These are phyloP conservation scores for Mormyrops attenuatus DNA, from an alignment of 2,797 vertebrate genomes.

Conservation along the genomic window DNA sequence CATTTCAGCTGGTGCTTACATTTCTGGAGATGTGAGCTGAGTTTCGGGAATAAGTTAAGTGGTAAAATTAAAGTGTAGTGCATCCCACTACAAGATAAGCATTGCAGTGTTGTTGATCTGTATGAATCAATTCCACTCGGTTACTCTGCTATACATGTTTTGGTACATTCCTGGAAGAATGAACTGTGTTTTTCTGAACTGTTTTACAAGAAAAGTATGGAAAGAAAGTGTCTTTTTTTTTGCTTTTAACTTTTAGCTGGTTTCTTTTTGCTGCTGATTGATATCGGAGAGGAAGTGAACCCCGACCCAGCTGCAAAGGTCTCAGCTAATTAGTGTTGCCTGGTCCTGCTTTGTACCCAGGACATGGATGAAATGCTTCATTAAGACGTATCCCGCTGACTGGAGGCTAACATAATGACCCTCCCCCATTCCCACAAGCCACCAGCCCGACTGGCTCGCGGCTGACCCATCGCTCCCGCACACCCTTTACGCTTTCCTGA, in stretches of 20 bases:
- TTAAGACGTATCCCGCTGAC: constrained; percentile 46
- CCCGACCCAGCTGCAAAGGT: constrained; percentile 35
- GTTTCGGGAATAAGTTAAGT: neutral
- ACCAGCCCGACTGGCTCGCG: neutral
- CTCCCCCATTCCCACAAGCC: constrained; percentile 18
- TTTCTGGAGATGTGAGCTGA: neutral
- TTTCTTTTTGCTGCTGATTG: constrained; percentile 24
- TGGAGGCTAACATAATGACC: constrained; percentile 45
- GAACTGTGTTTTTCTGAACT: neutral
- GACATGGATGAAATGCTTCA: constrained; percentile 45
- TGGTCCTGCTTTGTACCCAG: constrained; percentile 28
- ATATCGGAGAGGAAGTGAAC: constrained; percentile 44
- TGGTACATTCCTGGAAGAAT: neutral
- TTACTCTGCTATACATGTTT: neutral
- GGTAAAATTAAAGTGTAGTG: neutral
- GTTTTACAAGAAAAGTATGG: neutral
- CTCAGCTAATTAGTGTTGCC: constrained; percentile 42
- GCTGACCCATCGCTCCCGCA: neutral
- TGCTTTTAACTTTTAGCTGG: neutral
- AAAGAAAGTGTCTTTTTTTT: neutral
- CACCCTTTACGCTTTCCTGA: neutral
- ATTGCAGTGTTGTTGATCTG: neutral
- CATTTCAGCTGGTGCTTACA: neutral
- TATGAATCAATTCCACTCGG: neutral
- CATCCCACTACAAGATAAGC: neutral